Evolutionary conservation across 2,888 invertebrate species (phyloP).

Genomic region (Acrobeloides nanus): DNA sequence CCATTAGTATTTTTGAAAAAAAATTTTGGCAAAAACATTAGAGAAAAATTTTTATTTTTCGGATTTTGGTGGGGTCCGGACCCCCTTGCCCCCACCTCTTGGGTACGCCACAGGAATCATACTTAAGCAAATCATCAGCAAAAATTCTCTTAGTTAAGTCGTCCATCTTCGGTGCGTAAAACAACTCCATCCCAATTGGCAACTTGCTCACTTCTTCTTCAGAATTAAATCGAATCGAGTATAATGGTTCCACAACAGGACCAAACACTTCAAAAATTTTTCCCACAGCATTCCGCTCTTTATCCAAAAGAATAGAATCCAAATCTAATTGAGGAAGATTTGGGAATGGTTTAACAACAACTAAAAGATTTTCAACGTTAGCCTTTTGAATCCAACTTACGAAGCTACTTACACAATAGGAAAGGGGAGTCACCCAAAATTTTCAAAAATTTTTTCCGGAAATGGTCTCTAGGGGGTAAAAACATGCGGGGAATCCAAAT

Average conservation of each 20-base stretch:
- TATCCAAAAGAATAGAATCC: conserved; percentile 77
- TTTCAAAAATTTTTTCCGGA: too few species aligned
- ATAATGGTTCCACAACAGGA: conserved; percentile 73
- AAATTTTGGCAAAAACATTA: too few species aligned
- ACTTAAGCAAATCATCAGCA: conserved; percentile 14
- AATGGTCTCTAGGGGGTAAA: too few species aligned
- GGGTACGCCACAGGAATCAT: background rate
- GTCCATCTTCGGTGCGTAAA: conserved; percentile 15
- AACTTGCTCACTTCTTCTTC: conserved; percentile 61
- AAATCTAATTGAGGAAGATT: conserved; percentile 73
- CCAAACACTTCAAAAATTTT: conserved; percentile 77
- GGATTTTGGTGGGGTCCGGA: too few species aligned
- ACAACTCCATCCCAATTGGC: conserved; percentile 13
- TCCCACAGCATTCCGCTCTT: conserved; percentile 65
- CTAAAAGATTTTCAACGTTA: too few species aligned
- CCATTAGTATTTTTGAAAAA: background rate
- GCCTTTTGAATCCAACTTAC: too few species aligned
- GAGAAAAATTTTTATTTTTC: too few species aligned
- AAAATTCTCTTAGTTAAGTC: conserved; percentile 18
- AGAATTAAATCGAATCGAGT: conserved; percentile 82
- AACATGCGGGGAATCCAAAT: too few species aligned
- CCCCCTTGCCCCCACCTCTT: too few species aligned
- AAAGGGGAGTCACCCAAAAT: too few species aligned
- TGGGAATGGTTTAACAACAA: conserved; percentile 69
- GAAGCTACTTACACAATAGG: too few species aligned